Base-by-base conservation (phyloP, 2,888 invertebrate species). In the Anagyrus pseudococci region DNA sequence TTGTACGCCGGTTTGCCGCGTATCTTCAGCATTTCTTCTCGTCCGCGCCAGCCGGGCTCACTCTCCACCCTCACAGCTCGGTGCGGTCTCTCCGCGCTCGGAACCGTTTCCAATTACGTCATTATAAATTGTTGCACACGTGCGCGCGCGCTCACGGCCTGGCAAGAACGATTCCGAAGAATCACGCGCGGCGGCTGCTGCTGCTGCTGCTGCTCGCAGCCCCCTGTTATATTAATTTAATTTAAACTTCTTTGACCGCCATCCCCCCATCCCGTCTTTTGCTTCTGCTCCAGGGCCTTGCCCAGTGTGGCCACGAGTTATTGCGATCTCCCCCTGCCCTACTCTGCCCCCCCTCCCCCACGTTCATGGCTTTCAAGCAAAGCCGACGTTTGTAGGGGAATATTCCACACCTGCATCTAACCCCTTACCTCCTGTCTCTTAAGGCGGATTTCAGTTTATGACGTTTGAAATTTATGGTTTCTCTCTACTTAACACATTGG, bases 191-290 rank as follows among this genome's bases (percentile, higher is more conserved):
- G 68, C 71, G 74, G 29, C 6, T 4, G n/a, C n/a, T n/a, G n/a
- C n/a, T n/a, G n/a, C n/a, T n/a, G n/a, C n/a, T n/a, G n/a, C n/a
- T n/a, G n/a, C n/a, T n/a, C n/a, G n/a, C n/a, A n/a, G n/a, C n/a
- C n/a, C n/a, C n/a, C n/a, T n/a, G 77, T 77, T 76, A 75, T 77
- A 77, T 77, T 77, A 77, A 77, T 77, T 78, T 75, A 75, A 77
- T 77, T 76, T 73, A 72, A 70, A 72, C 71, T 75, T 75, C 75
- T 77, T 75, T 76, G 75, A 75, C 72, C 73, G 69, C 69, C 19
- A 17, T 23, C 53, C 26, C 41, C 17, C 44, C 17, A 3, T 13
- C 46, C 6, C 44, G 8, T 7, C 23, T 29, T 26, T 20, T 13
- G 23, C 41, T 13, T 25, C 7, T 22, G 29, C 44, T 17, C 13